phyloP scores from a whole-genome alignment of 2,113 vertebrate species.

The Lycocorax pyrrhopterus region DNA sequence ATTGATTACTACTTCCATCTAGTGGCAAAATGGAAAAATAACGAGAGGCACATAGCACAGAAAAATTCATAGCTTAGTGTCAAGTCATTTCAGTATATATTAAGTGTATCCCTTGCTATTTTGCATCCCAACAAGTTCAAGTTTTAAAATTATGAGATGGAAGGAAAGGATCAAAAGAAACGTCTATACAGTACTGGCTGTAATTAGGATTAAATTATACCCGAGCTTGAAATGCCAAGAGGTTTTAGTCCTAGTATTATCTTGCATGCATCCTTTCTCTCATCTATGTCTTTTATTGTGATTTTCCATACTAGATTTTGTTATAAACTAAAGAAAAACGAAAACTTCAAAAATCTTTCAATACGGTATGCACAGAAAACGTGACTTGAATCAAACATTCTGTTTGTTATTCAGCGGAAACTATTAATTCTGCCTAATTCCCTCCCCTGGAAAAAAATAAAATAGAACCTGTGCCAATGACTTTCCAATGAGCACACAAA shows the following conservation, averaged over 20 bases:
- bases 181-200: neutral
- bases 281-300: neutral
- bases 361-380: neutral
- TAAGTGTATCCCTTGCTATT: neutral
- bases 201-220: neutral
- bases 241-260: neutral
- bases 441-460: neutral
- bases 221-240: neutral
- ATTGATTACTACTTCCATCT: conserved; percentile 15
- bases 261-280: neutral
- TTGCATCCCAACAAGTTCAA: neutral
- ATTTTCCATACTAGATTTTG: neutral
- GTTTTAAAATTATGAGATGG: neutral
- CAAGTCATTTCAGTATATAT: neutral
- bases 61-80: neutral
- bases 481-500: neutral
- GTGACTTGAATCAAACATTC: neutral
- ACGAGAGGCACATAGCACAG: neutral
- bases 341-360: neutral
- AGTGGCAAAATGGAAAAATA: neutral
- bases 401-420: neutral
- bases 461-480: neutral
- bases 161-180: neutral
- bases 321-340: neutral
- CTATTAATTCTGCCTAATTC: neutral